Percentiles rank a stretch among this genome's conserved stretches.
These are phyloP conservation scores for Megastigmus dorsalis DNA, from an alignment of 2,888 invertebrate genomes.

Conservation along the genomic window DNA sequence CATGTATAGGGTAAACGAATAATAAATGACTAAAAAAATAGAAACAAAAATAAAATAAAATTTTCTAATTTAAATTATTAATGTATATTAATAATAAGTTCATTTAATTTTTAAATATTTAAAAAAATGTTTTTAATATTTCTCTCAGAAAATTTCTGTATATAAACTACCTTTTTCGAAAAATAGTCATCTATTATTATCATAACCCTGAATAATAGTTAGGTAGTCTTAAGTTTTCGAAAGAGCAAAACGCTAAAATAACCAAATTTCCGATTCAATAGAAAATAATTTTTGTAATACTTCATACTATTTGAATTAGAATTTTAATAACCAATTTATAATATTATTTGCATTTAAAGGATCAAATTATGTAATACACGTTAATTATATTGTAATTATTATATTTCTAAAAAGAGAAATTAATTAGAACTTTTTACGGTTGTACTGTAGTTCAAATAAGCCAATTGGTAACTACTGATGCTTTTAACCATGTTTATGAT, in stretches of 20 bases:
- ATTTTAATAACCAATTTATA: too few species aligned
- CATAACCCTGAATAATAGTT: conserved; percentile 36
- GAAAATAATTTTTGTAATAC: not conserved
- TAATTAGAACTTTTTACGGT: too few species aligned
- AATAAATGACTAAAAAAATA: conserved; percentile 38
- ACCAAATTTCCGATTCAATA: too few species aligned
- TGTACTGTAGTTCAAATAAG: too few species aligned
- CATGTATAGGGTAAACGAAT: conserved; percentile 34
- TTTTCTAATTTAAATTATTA: not conserved
- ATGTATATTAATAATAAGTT: not conserved
- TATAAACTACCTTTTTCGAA: not conserved
- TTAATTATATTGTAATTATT: too few species aligned
- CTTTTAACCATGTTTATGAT: too few species aligned
- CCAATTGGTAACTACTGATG: too few species aligned
- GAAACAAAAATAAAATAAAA: conserved; percentile 3
- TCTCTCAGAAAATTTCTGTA: not conserved
- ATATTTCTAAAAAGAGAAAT: too few species aligned
- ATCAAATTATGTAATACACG: too few species aligned
- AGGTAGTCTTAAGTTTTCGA: conserved; percentile 42
- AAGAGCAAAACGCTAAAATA: conserved; percentile 24
- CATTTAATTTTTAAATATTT: not conserved
- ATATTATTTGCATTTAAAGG: too few species aligned
- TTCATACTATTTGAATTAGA: too few species aligned
- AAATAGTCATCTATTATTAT: conserved; percentile 36
- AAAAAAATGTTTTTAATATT: not conserved